Percentiles rank a stretch among this genome's conserved stretches.
phyloP scores from a whole-genome alignment of 2,888 invertebrate genomes.

The Pyrrhosoma nymphula region DNA sequence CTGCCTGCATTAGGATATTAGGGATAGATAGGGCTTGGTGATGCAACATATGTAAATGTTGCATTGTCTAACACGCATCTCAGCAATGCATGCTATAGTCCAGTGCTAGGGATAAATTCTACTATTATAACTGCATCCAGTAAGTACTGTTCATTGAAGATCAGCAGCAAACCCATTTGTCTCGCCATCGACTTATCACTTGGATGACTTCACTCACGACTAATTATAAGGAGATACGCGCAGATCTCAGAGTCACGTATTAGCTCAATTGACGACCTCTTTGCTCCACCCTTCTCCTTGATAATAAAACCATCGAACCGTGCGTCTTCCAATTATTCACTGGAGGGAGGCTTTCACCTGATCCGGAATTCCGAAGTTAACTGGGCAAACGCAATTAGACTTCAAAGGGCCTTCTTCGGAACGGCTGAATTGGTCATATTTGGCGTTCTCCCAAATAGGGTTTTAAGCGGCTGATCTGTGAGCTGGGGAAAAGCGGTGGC shows the following conservation, averaged over 20 bases:
- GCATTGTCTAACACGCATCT: too few species aligned
- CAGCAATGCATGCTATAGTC: too few species aligned
- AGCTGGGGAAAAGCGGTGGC: background rate
- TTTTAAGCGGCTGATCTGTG: background rate
- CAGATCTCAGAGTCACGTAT: background rate
- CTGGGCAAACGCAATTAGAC: background rate
- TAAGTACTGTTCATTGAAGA: too few species aligned
- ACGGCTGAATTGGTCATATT: background rate
- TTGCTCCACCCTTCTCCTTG: background rate
- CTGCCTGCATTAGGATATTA: too few species aligned
- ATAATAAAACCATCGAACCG: background rate
- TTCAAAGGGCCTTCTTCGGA: background rate
- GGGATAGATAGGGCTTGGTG: too few species aligned
- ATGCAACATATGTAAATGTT: too few species aligned
- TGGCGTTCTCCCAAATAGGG: background rate
- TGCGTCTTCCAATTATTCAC: background rate
- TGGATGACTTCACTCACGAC: too few species aligned
- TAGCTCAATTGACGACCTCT: background rate
- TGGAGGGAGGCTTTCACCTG: background rate
- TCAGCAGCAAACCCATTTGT: too few species aligned
- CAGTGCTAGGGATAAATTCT: too few species aligned
- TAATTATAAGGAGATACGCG: background rate
- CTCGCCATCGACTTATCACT: too few species aligned
- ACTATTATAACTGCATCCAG: too few species aligned
- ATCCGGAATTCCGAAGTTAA: background rate